phyloP scores from a whole-genome alignment of 35 echinoderm and acorn worm species.

The Ptychodera flava region DNA sequence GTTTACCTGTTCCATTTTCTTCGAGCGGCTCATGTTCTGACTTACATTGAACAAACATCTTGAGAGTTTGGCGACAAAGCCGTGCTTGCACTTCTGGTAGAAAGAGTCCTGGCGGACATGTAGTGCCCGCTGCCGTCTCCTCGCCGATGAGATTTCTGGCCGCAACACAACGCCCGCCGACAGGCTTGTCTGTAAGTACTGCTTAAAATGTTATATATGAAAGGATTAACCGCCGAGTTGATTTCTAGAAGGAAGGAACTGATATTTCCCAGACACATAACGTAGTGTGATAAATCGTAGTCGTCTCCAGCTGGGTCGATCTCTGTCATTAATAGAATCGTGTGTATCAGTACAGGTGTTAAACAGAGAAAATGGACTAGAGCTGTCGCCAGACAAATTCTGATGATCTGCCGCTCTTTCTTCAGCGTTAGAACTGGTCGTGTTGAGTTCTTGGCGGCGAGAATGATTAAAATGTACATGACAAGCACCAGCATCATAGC shows the following conservation, averaged over 20 bases:
- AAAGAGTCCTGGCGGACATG: background rate
- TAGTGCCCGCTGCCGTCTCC: background rate
- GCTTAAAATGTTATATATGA: background rate
- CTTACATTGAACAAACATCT: background rate
- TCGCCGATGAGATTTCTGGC: background rate
- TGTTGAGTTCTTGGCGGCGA: background rate
- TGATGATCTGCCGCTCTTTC: background rate
- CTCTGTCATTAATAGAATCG: background rate
- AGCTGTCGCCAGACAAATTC: background rate
- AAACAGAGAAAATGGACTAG: background rate
- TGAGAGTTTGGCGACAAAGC: background rate
- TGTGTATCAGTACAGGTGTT: background rate
- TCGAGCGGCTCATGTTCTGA: no score
- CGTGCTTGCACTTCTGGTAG: background rate
- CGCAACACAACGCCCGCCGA: background rate
- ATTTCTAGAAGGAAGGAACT: background rate
- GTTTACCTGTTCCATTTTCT: no score
- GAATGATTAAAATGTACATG: background rate
- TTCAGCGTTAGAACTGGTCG: background rate
- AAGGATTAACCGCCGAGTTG: background rate
- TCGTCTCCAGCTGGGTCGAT: background rate
- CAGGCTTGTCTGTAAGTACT: background rate
- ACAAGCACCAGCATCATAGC: background rate
- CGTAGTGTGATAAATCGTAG: background rate
- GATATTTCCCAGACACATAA: background rate